Percentiles rank a stretch among this genome's conserved stretches.
phyloP scores from a whole-genome alignment of 1,140 invertebrate genomes.

The Bombus fervidus region DNA sequence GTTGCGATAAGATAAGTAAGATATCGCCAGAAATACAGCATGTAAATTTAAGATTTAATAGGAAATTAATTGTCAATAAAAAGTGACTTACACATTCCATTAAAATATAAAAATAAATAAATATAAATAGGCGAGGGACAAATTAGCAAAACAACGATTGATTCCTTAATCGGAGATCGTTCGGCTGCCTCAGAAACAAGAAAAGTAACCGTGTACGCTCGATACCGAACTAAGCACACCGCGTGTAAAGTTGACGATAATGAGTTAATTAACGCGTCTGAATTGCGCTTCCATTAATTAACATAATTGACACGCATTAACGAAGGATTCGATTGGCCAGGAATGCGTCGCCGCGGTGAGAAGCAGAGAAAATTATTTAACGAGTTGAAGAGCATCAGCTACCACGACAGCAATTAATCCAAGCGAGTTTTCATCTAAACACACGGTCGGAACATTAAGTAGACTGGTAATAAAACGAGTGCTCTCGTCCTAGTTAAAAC shows the following conservation, averaged over 20 bases:
- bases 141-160: neutral
- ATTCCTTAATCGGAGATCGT: neutral
- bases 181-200: neutral
- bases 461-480: slow-evolving; percentile 6
- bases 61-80: too few relatives aligned
- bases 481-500: slow-evolving; percentile 10
- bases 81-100: too few relatives aligned
- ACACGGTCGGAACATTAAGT: slow-evolving; percentile 19
- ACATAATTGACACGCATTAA: slow-evolving; percentile 33
- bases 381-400: neutral
- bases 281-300: slow-evolving; percentile 15
- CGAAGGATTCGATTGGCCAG: slow-evolving; percentile 1
- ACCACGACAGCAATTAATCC: slow-evolving; percentile 36
- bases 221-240: neutral
- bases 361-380: slow-evolving; percentile 5
- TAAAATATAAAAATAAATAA: neutral
- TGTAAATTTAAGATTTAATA: too few relatives aligned
- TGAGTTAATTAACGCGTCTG: slow-evolving; percentile 31
- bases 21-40: too few relatives aligned
- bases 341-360: slow-evolving; percentile 1
- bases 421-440: slow-evolving; percentile 25
- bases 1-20: too few relatives aligned
- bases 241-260: slow-evolving; percentile 8
- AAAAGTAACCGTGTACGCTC: neutral
- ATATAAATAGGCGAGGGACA: neutral